Percentiles rank a stretch among this genome's conserved stretches.
Conservation (phyloP, 2,888 invertebrate genomes). For the Hecatera dysodea region DNA sequence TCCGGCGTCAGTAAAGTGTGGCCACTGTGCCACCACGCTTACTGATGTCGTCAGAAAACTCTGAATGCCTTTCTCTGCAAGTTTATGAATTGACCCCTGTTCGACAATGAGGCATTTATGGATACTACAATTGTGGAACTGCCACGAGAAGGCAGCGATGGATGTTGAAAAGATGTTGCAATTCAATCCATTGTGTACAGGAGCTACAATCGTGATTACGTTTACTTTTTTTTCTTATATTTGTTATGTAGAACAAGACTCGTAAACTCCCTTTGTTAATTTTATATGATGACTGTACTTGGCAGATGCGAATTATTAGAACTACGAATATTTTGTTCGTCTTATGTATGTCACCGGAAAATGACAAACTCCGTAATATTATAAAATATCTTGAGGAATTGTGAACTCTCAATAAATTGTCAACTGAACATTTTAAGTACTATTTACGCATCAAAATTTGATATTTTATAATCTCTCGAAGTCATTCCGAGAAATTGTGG, state of each 20-base stretch:
- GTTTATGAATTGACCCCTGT: not conserved
- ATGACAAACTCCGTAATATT: too few species aligned
- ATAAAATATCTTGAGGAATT: too few species aligned
- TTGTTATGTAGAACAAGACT: conserved; percentile 27
- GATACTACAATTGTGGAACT: conserved; percentile 6
- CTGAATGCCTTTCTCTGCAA: conserved; percentile 6
- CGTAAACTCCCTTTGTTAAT: conserved; percentile 36
- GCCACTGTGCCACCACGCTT: not conserved
- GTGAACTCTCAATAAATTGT: too few species aligned
- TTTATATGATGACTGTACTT: conserved; percentile 12
- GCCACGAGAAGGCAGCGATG: conserved; percentile 10
- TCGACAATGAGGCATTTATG: conserved; percentile 1
- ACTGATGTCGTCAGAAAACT: not conserved
- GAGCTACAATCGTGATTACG: conserved; percentile 43
- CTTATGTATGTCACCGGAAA: too few species aligned
- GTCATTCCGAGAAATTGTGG: too few species aligned
- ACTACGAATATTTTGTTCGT: not conserved
- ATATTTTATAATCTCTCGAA: too few species aligned
- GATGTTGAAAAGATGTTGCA: conserved; percentile 33
- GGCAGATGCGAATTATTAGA: not conserved
- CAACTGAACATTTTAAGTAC: too few species aligned
- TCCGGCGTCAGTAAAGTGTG: not conserved
- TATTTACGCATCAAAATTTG: too few species aligned
- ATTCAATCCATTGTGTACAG: conserved; percentile 48
- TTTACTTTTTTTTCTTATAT: conserved; percentile 32